Conservation (phyloP, 1,140 invertebrate genomes). For the Zelostemma sp. region DNA sequence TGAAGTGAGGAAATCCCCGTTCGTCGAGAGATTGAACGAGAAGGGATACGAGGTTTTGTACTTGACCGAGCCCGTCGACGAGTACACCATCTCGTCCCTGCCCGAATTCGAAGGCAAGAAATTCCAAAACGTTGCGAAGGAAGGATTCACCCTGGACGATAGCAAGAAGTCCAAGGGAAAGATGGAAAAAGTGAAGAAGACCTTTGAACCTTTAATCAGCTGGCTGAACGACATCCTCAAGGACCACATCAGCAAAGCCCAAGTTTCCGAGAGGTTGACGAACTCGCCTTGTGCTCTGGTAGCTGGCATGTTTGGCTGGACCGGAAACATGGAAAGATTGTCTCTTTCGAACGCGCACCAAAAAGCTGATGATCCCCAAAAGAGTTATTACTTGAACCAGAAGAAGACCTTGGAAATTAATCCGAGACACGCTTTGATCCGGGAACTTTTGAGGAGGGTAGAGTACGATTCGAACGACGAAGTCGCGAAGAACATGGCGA, state of each 20-base stretch:
- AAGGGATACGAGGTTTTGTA: constrained; percentile 98
- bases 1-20: constrained; percentile 95
- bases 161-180: constrained; percentile 86
- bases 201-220: constrained; percentile 91
- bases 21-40: constrained; percentile 93
- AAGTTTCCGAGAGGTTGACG: constrained; percentile 90
- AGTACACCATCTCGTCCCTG: constrained; percentile 95
- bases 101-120: constrained; percentile 99
- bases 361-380: constrained; percentile 93
- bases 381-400: constrained; percentile 92
- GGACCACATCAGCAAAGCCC: constrained; percentile 86
- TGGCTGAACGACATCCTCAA: constrained; percentile 93
- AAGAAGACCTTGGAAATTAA: constrained; percentile 99
- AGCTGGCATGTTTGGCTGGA: constrained; percentile 98
- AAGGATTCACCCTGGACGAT: constrained; percentile 92
- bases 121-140: constrained; percentile 99
- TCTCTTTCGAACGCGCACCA: constrained; percentile 97
- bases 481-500: constrained; percentile 87
- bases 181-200: constrained; percentile 83
- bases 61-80: constrained; percentile 96
- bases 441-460: constrained; percentile 88
- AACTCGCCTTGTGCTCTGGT: constrained; percentile 96
- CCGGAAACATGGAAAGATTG: constrained; percentile 98
- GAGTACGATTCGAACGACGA: constrained; percentile 84
- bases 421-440: constrained; percentile 95